A percentile compares a stretch with the other conserved stretches of the same genome.
phyloP scores from a whole-genome alignment of 2,113 vertebrate genomes.

The Hyla sarda region DNA sequence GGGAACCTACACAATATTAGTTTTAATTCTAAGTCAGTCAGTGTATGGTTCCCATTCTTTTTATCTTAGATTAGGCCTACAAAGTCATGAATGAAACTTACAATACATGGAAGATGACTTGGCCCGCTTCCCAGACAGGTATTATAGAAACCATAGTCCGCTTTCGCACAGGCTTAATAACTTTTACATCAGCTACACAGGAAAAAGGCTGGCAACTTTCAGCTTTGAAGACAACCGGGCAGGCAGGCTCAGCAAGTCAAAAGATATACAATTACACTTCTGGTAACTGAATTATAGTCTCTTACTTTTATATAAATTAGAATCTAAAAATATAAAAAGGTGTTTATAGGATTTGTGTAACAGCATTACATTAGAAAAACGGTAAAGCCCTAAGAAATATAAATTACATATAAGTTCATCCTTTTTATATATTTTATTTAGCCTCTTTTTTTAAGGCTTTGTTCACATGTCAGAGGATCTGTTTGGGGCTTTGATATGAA shows the following conservation, averaged over 20 bases:
- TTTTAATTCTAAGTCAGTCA: too few species aligned
- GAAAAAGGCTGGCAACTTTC: background rate
- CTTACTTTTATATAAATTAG: background rate
- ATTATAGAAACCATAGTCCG: slow-evolving; percentile 29
- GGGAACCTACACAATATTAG: too few species aligned
- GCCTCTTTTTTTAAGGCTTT: too few species aligned
- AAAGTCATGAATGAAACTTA: slow-evolving; percentile 12
- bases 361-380: too few species aligned
- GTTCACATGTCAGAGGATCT: too few species aligned
- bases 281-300: background rate
- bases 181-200: background rate
- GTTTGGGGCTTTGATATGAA: too few species aligned
- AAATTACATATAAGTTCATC: too few species aligned
- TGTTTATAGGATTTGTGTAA: background rate
- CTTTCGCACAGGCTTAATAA: background rate
- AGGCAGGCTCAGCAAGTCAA: background rate
- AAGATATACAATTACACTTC: background rate
- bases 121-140: slow-evolving; percentile 32
- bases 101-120: slow-evolving; percentile 19
- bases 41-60: background rate
- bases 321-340: background rate
- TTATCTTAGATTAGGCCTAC: background rate
- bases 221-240: background rate
- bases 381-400: too few species aligned
- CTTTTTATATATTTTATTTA: too few species aligned